Base-by-base conservation (phyloP, 2,888 invertebrate genomes). In the Blastobasis adustella region DNA sequence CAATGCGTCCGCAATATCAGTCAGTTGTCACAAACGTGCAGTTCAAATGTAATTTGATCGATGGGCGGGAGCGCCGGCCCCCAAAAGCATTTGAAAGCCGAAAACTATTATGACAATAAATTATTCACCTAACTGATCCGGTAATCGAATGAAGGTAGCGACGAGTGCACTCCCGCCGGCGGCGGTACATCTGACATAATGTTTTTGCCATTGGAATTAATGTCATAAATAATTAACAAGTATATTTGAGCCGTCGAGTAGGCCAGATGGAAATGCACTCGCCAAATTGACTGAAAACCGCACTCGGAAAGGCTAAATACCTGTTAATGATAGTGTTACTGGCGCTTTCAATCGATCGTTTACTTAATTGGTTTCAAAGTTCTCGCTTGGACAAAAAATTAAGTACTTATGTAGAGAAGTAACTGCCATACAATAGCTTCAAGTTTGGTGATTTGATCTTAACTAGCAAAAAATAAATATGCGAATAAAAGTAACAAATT, bases 201-300 rank as follows among this genome's bases (percentile, higher is more conserved):
- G 79, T 83, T 76, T 82, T 81, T 78, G 74, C 72, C 73, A 71
- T 74, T 70, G 76, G 73, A 73, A 81, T 83, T 82, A 82, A 82
- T 80, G 78, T 79, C 78, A 81, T 87, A 84, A 86, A 87, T 87
- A 82, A 85, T 86, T 80, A 81, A 87, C 83, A 73, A 69, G 67
- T 74, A 76, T 76, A 83, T 85, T 81, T 74, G 76, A 69, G 66
- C 58, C 69, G 71, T 60, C 71, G 79, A 80, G 77, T 76, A 83
- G 74, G 66, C 70, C 76, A 76, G 81, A 79, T 82, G 78, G 76
- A 79, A 83, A 84, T 83, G 81, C 83, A 83, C 79, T 84, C 84
- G 73, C 66, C 80, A 85, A 87, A 87, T 88, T 87, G 85, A 85
- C 85, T 82, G 80, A 69, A 79, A 80, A 86, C 87, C 87, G 76